Percentiles rank a stretch among this genome's conserved stretches.
Conservation (phyloP, 1,140 invertebrate genomes). For the Chrysopa pallens region DNA sequence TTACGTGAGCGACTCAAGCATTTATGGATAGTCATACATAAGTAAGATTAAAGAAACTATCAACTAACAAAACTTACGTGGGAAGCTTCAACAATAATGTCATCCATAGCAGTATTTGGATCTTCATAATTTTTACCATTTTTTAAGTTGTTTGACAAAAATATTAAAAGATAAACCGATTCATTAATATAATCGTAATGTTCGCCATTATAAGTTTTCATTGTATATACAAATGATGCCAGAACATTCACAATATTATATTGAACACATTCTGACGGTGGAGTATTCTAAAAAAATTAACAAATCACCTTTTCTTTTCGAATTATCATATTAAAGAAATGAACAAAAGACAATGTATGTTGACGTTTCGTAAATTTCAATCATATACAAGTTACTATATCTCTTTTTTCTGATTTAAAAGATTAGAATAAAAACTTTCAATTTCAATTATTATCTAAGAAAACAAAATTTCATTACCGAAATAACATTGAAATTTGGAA, state of each 20-base stretch:
- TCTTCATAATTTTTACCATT: background rate
- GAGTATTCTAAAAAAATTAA: background rate
- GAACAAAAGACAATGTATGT: background rate
- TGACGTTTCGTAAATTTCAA: background rate
- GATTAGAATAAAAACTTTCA: background rate
- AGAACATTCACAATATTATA: slow-evolving; percentile 1
- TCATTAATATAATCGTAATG: background rate
- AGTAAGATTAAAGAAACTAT: background rate
- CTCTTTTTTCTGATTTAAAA: background rate
- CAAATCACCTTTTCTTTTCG: slow-evolving; percentile 1
- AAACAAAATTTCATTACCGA: slow-evolving; percentile 24
- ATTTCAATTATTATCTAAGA: background rate
- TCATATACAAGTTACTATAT: background rate
- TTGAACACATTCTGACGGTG: background rate
- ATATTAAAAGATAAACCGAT: background rate
- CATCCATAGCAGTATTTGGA: background rate
- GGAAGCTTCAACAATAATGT: background rate
- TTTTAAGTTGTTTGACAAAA: background rate
- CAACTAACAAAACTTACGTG: background rate
- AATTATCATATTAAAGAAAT: background rate
- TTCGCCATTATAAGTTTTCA: background rate
- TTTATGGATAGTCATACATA: background rate
- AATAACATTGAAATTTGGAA: slow-evolving; percentile 28
- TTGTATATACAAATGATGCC: background rate
- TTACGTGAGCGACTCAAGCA: background rate